Evolutionary conservation across 2,888 invertebrate species (phyloP), one percentile per base, ranked within the genome.

Genomic region (Calliphora vomitoria): DNA sequence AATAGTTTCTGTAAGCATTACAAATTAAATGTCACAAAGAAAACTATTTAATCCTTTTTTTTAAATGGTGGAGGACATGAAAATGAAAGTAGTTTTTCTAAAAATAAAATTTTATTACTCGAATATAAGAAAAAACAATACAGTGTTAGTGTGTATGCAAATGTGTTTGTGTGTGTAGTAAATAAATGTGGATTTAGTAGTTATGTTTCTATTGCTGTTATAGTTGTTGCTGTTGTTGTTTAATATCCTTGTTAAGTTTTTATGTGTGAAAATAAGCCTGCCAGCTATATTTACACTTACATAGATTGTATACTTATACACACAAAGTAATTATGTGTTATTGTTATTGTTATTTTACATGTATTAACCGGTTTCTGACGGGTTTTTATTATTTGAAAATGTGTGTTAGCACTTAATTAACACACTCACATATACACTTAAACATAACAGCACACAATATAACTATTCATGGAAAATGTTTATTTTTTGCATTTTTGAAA

Each of bases 381-480:
- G 76, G 55, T 85, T 76, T 74, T 81, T 75, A 68, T 85, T 82
- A 66, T 74, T 85, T 74, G 66, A 81, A 84, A 82, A 89, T 88
- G 66, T 85, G 80, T 88, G 89, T 89, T 89, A 88, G 87, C 89
- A 88, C 88, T 84, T 89, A 88, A 89, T 89, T 89, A 89, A 78
- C 80, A 85, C 79, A 64, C 20, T n/a, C 55, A 64, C 8, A 47
- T 10, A n/a, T 25, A 68, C 44, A 58, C n/a, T 18, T 13, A 55
- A 31, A 58, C 44, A 20, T 4, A 64, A 50, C n/a, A 35, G 41
- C 25, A 55, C n/a, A 53, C 25, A 25, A 25, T 2, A n/a, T n/a
- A n/a, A n/a, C 2, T 25, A 25, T 25, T 25, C 25, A 25, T 25
- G 25, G 25, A 25, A 25, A 25, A 25, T 1, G 25, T 25, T 25